Conservation (phyloP, 2,888 invertebrate genomes). For the Conus canariensis region DNA sequence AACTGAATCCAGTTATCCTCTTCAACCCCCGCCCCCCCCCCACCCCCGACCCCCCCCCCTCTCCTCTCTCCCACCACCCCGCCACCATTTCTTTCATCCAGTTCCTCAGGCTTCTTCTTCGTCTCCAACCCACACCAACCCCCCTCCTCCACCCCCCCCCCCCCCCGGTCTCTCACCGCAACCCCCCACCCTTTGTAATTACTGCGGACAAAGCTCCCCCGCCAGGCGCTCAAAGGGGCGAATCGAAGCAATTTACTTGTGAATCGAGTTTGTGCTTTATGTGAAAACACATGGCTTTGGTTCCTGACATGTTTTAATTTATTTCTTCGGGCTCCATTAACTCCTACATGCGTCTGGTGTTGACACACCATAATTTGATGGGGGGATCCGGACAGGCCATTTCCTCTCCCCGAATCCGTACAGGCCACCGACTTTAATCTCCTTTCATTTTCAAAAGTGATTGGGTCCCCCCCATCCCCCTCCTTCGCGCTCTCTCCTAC, state of each 20-base stretch:
- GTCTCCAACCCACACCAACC: neutral
- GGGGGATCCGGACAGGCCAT: constrained; percentile 47
- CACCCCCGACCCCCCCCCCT: neutral
- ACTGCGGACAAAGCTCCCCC: constrained; percentile 9
- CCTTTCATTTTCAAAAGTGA: constrained; percentile 55
- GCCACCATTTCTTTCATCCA: neutral
- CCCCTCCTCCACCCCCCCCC: constrained; percentile 9
- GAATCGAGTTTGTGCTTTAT: constrained; percentile 58
- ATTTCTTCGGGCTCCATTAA: constrained; percentile 54
- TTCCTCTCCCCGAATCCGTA: constrained; percentile 49
- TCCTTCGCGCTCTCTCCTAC: neutral
- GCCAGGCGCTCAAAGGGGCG: constrained; percentile 42
- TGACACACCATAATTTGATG: constrained; percentile 55
- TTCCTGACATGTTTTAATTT: constrained; percentile 58
- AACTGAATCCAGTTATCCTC: constrained; percentile 5
- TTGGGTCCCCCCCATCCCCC: constrained; percentile 40
- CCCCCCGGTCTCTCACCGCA: neutral
- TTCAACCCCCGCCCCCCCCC: neutral
- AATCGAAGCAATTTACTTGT: constrained; percentile 57
- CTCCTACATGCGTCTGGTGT: constrained; percentile 51
- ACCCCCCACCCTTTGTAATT: neutral
- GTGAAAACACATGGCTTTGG: constrained; percentile 57
- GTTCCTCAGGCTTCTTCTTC: neutral
- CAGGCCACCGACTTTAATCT: constrained; percentile 50
- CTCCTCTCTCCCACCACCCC: neutral